phyloP scores from a whole-genome alignment of 2,113 vertebrate genomes.

The Rostratula benghalensis region DNA sequence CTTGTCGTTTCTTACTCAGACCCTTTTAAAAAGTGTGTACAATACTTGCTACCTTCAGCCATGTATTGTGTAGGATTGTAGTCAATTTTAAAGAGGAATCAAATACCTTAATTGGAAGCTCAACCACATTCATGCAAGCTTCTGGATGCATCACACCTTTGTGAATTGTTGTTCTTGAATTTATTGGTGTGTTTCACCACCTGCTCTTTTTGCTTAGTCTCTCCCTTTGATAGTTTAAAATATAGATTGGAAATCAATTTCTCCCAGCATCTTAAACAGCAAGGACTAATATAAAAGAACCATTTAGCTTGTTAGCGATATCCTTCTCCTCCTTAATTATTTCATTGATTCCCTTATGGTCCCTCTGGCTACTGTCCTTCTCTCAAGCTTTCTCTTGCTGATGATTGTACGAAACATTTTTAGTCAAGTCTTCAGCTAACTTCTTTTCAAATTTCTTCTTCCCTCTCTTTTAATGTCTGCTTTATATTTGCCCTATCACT shows the following conservation, averaged over 20 bases:
- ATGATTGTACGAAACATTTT: background rate
- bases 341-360: background rate
- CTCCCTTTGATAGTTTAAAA: slow-evolving; percentile 4
- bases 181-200: background rate
- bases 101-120: background rate
- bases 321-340: background rate
- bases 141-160: background rate
- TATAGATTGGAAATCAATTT: background rate
- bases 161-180: background rate
- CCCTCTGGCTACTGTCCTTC: background rate
- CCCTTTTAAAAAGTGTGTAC: background rate
- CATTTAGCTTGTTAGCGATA: background rate
- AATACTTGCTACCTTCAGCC: background rate
- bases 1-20: background rate
- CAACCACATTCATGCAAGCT: background rate
- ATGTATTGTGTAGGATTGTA: background rate
- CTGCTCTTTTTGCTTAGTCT: background rate
- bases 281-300: background rate
- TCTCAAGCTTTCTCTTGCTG: background rate
- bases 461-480: background rate
- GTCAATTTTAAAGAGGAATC: background rate
- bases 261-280: background rate
- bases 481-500: background rate
- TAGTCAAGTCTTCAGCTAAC: background rate
- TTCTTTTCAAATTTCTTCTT: background rate